Percentiles rank a stretch among this genome's conserved stretches.
These are phyloP conservation scores for Pantherophis guttatus DNA, from an alignment of 2,113 vertebrate genomes.

Conservation along the genomic window DNA sequence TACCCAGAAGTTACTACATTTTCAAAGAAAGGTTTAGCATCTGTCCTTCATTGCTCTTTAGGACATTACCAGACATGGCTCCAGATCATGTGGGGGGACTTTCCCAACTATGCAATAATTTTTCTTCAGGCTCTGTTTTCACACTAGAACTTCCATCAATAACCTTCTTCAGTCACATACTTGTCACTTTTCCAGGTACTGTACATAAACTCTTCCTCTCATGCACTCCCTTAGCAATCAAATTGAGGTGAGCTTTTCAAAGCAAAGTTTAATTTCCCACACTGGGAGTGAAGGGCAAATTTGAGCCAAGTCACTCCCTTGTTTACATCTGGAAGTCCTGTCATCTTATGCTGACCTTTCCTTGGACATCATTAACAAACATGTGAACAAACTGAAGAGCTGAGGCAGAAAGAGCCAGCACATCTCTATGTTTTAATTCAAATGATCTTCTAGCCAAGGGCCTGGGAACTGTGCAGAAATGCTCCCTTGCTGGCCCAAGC, in stretches of 20 bases:
- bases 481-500: constrained; percentile 39
- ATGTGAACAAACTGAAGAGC: background rate
- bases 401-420: background rate
- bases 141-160: background rate
- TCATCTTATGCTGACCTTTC: constrained; percentile 2
- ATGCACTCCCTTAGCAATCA: background rate
- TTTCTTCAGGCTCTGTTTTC: background rate
- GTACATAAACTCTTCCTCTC: background rate
- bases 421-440: constrained; percentile 3
- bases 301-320: background rate
- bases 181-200: background rate
- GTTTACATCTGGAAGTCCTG: background rate
- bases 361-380: background rate
- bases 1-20: background rate
- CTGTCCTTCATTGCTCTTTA: background rate
- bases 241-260: background rate
- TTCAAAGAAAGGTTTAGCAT: background rate
- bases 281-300: background rate
- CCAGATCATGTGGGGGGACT: background rate
- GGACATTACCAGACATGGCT: background rate
- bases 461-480: constrained; percentile 58
- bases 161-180: background rate
- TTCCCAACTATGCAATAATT: background rate
- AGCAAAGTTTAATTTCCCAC: constrained; percentile 15
- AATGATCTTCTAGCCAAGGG: constrained; percentile 26